These are phyloP conservation scores for Pseudolaguvia tuberculata DNA, from an alignment of 2,113 vertebrate species.

Conservation along the genomic window DNA sequence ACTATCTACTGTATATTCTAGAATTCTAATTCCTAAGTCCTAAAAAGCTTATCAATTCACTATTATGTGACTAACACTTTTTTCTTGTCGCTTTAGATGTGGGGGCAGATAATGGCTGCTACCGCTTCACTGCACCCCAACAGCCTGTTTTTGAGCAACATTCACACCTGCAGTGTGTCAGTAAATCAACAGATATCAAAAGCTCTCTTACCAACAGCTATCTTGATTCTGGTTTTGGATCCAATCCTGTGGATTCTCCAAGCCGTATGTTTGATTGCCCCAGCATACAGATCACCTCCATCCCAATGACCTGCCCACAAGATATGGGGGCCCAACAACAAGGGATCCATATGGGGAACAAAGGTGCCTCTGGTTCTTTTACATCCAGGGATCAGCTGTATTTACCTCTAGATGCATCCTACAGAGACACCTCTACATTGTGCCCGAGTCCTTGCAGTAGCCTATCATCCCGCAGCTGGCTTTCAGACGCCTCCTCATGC, in stretches of 20 bases:
- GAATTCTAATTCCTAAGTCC: not conserved
- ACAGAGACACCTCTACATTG: constrained; percentile 71
- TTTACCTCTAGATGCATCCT: constrained; percentile 83
- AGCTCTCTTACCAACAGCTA: constrained; percentile 63
- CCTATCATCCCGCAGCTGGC: constrained; percentile 71
- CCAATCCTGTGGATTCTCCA: constrained; percentile 69
- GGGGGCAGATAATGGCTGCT: constrained; percentile 78
- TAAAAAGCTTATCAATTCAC: not conserved
- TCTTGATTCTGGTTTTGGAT: constrained; percentile 71
- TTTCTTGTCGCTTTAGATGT: constrained; percentile 65
- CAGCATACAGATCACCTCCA: constrained; percentile 96
- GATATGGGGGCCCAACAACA: constrained; percentile 46
- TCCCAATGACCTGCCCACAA: constrained; percentile 60
- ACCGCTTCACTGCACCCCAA: constrained; percentile 76
- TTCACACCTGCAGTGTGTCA: constrained; percentile 31
- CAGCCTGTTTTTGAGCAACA: constrained; percentile 55
- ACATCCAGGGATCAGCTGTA: constrained; percentile 81
- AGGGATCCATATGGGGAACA: constrained; percentile 31
- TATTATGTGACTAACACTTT: not conserved
- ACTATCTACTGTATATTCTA: not conserved
- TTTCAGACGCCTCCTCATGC: constrained; percentile 83
- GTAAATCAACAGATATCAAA: constrained; percentile 69
- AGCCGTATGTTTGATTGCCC: constrained; percentile 88
- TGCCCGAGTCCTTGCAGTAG: constrained; percentile 70
- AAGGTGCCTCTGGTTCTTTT: constrained; percentile 43